Evolutionary conservation across 1,140 invertebrate genomes (phyloP).

Genomic region (Ostrea edulis): DNA sequence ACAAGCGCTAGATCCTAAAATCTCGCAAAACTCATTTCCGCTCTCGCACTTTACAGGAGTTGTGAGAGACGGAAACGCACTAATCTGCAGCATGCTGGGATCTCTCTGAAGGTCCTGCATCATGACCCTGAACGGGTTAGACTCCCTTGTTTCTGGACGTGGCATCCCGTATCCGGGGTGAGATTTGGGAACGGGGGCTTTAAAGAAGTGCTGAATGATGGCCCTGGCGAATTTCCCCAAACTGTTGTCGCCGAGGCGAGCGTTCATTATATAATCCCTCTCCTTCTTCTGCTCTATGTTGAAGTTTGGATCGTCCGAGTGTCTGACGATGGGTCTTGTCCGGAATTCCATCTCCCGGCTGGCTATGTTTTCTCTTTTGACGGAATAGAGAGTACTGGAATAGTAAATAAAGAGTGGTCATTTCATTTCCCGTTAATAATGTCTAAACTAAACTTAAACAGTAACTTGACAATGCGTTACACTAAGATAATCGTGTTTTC

Average conservation of each 20-base stretch:
- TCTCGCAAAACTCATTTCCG: constrained; percentile 53
- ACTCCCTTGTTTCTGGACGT: constrained; percentile 50
- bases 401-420: background rate
- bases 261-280: constrained; percentile 52
- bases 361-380: constrained; percentile 52
- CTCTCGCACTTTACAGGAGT: constrained; percentile 49
- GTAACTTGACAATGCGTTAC: too few species aligned
- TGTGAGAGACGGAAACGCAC: constrained; percentile 49
- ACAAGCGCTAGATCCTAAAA: constrained; percentile 54
- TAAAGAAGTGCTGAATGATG: constrained; percentile 56
- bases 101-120: constrained; percentile 54
- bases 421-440: too few species aligned
- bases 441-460: too few species aligned
- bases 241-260: constrained; percentile 50
- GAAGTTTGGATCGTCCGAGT: constrained; percentile 7
- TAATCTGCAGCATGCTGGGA: constrained; percentile 54
- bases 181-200: constrained; percentile 51
- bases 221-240: constrained; percentile 46
- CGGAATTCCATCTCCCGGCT: constrained; percentile 46
- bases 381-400: constrained; percentile 51
- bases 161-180: constrained; percentile 57
- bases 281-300: constrained; percentile 55
- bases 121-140: constrained; percentile 53
- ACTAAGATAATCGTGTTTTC: too few species aligned
- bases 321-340: background rate